Evolutionary conservation across 2,797 vertebrate genomes (phyloP).

Genomic region (Microctenopoma stevenorrisi): DNA sequence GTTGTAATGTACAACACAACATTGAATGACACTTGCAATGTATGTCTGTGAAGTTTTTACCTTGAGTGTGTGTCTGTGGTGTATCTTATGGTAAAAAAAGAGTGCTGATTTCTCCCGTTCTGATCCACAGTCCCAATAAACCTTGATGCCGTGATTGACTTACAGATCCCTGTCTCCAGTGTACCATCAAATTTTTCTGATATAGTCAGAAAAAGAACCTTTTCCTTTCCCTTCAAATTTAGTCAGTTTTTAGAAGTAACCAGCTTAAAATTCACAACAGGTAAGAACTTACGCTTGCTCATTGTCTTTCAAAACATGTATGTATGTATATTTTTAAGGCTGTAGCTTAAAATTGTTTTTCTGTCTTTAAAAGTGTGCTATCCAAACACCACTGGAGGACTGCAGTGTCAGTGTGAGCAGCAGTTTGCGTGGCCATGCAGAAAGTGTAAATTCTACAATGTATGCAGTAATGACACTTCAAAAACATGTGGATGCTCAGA

Average conservation of each 20-base stretch:
- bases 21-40: conserved; percentile 12
- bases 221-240: accelerated
- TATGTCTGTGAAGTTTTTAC: background rate
- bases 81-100: too few species aligned
- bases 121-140: conserved; percentile 12
- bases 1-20: background rate
- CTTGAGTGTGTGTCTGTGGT: background rate
- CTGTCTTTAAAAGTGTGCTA: conserved; percentile 35
- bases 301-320: background rate
- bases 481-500: conserved; percentile 50
- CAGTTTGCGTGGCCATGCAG: conserved; percentile 60
- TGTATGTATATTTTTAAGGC: too few species aligned
- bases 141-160: conserved; percentile 14
- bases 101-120: background rate
- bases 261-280: conserved; percentile 44
- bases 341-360: background rate
- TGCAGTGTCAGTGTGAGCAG: conserved; percentile 57
- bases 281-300: conserved; percentile 21
- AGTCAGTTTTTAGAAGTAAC: background rate
- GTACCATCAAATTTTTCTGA: background rate
- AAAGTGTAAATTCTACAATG: conserved; percentile 26
- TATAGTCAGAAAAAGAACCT: background rate
- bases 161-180: conserved; percentile 10
- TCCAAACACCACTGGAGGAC: conserved; percentile 8
- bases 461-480: conserved; percentile 19